A percentile compares a stretch with the other conserved stretches of the same genome.
These are phyloP conservation scores for Rousettus madagascariensis DNA, from an alignment of 2,797 vertebrate species.

Conservation along the genomic window DNA sequence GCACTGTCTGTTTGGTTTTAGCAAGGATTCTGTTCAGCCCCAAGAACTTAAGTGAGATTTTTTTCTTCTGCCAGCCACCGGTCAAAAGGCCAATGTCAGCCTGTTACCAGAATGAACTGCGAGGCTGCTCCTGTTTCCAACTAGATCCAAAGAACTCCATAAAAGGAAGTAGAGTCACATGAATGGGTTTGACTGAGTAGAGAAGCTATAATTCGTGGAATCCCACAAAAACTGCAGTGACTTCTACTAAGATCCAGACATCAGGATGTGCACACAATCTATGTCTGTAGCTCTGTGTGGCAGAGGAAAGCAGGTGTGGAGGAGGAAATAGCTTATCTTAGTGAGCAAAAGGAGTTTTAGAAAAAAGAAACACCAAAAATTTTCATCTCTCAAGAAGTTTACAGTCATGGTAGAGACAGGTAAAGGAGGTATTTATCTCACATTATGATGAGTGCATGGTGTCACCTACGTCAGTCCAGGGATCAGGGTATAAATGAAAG, in stretches of 20 bases:
- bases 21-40: neutral
- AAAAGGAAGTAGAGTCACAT: neutral
- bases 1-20: neutral
- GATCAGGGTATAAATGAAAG: neutral
- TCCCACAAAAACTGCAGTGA: neutral
- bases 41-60: neutral
- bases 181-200: neutral
- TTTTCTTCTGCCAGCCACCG: neutral
- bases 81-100: neutral
- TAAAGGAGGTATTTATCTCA: neutral
- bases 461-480: neutral
- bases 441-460: fast-evolving
- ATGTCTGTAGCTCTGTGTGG: neutral
- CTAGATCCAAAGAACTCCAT: neutral
- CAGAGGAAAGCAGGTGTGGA: neutral
- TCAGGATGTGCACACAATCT: neutral
- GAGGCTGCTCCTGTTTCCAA: neutral
- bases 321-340: neutral
- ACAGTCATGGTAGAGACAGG: neutral
- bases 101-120: neutral
- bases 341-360: neutral
- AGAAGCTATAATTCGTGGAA: neutral
- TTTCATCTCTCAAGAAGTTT: neutral
- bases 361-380: neutral
- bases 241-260: neutral